Conservation (phyloP, 2,797 vertebrate genomes). For the Sebastes nivosus region DNA sequence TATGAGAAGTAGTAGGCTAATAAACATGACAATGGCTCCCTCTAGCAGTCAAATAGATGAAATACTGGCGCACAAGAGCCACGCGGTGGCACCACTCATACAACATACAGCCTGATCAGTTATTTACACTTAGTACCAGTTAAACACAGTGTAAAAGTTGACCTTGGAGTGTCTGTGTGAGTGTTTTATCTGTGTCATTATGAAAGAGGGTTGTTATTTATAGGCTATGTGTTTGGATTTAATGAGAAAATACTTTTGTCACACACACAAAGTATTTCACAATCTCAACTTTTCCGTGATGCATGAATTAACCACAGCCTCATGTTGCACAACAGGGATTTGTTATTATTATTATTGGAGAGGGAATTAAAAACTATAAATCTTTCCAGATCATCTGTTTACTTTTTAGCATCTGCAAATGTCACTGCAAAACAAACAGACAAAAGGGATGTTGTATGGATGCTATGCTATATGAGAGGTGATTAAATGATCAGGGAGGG, state of each 20-base stretch:
- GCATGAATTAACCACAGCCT: background rate
- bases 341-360: background rate
- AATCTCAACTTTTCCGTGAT: background rate
- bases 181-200: background rate
- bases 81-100: background rate
- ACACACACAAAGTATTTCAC: slow-evolving; percentile 7
- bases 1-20: background rate
- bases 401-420: background rate
- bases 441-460: background rate
- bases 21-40: slow-evolving; percentile 17
- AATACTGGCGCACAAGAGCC: slow-evolving; percentile 10
- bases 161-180: background rate
- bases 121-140: background rate
- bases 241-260: slow-evolving; percentile 19
- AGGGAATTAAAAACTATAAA: slow-evolving; percentile 23
- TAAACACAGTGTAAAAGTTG: background rate
- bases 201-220: background rate
- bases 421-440: background rate
- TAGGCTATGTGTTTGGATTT: background rate
- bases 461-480: background rate
- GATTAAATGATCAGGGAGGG: background rate
- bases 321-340: slow-evolving; percentile 34
- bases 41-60: slow-evolving; percentile 2
- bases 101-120: background rate
- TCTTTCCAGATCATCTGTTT: background rate